phyloP scores from a whole-genome alignment of 2,797 vertebrate genomes.

The Chanos chanos region DNA sequence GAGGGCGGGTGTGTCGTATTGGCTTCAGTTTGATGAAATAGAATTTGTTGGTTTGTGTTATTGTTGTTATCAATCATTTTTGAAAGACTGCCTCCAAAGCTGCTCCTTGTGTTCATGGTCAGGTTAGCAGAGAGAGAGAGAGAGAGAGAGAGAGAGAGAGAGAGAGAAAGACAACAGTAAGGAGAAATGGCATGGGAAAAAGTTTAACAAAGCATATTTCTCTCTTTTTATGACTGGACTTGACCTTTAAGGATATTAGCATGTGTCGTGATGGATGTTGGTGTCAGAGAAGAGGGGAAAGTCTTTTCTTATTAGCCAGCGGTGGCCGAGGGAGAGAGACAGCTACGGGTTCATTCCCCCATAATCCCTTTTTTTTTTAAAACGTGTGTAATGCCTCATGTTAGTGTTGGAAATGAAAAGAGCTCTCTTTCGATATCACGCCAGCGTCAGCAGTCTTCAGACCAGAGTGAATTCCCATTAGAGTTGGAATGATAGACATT shows the following conservation, averaged over 20 bases:
- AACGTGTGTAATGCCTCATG: slow-evolving; percentile 45
- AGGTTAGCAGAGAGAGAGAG: slow-evolving; percentile 48
- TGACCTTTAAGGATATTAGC: slow-evolving; percentile 71
- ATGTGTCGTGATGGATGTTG: slow-evolving; percentile 63
- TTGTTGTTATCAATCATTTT: slow-evolving; percentile 63
- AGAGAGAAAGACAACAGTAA: too few relatives aligned
- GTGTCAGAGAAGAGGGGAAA: slow-evolving; percentile 33
- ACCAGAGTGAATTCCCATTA: slow-evolving; percentile 59
- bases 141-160: slow-evolving; percentile 33
- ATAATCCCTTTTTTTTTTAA: slow-evolving; percentile 41
- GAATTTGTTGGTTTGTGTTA: slow-evolving; percentile 46
- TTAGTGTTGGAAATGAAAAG: slow-evolving; percentile 57
- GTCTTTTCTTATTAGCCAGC: slow-evolving; percentile 47
- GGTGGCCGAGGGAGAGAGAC: slow-evolving; percentile 54
- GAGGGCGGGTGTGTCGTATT: slow-evolving; percentile 18
- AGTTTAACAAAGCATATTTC: slow-evolving; percentile 66
- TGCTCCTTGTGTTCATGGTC: slow-evolving; percentile 46
- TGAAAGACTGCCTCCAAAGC: slow-evolving; percentile 48
- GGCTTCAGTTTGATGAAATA: slow-evolving; percentile 39
- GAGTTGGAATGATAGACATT: slow-evolving; percentile 56
- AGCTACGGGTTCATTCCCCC: slow-evolving; percentile 40
- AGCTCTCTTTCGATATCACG: slow-evolving; percentile 42
- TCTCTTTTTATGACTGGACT: slow-evolving; percentile 61
- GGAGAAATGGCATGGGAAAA: too few relatives aligned
- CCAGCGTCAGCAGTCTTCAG: slow-evolving; percentile 55